Conservation (phyloP, 2,113 vertebrate genomes). For the Drymodes brunneopygia region DNA sequence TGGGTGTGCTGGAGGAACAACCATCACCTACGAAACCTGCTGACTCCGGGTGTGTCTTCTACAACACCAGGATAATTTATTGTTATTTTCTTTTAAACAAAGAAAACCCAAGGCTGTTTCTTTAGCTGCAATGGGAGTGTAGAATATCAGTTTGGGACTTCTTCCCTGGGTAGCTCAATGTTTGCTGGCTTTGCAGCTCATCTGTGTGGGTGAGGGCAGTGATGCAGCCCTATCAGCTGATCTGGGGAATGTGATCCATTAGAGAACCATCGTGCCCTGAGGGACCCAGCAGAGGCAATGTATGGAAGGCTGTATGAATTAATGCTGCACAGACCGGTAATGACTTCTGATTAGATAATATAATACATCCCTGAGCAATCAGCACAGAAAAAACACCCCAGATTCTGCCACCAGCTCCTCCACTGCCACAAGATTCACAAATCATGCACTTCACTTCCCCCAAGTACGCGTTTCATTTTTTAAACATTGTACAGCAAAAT, state of each 20-base stretch:
- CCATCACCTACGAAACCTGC: rapidly evolving
- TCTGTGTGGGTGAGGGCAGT: neutral
- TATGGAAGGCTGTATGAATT: neutral
- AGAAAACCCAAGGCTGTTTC: neutral
- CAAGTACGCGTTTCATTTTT: neutral
- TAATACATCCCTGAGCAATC: constrained; percentile 5
- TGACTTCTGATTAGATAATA: constrained; percentile 26
- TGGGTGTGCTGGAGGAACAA: neutral
- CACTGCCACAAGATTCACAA: neutral
- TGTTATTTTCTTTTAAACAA: neutral
- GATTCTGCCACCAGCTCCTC: neutral
- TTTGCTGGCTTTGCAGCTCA: neutral
- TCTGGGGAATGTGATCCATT: neutral
- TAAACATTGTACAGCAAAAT: neutral
- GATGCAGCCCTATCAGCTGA: neutral
- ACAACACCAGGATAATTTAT: neutral
- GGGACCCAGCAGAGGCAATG: neutral
- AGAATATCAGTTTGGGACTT: neutral
- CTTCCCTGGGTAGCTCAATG: neutral
- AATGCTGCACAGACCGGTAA: constrained; percentile 19
- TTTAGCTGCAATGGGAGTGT: neutral
- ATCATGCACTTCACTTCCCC: neutral
- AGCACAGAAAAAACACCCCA: neutral
- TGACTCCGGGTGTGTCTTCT: neutral
- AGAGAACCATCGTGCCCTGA: neutral